Conservation (phyloP, 2,797 vertebrate species). For the Echiichthys vipera region DNA sequence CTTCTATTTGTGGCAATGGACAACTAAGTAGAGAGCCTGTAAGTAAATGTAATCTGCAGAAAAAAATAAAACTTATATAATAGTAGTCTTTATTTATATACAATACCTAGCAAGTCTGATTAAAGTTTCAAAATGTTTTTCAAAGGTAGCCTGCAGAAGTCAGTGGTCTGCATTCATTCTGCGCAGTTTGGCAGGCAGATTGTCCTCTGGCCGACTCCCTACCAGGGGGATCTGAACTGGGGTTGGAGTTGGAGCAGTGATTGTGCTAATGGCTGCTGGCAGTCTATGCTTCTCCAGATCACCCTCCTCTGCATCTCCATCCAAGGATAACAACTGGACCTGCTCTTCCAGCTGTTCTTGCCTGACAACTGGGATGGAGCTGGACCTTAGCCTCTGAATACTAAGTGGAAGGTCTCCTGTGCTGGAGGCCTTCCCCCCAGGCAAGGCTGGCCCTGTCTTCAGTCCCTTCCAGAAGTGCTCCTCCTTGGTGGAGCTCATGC, state of each 20-base stretch:
- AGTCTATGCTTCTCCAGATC: slow-evolving; percentile 78
- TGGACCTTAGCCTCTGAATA: slow-evolving; percentile 82
- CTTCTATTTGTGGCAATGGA: slow-evolving; percentile 64
- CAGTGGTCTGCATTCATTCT: slow-evolving; percentile 85
- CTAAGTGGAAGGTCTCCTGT: slow-evolving; percentile 86
- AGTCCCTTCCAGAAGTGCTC: slow-evolving; percentile 76
- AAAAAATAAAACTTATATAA: slow-evolving; percentile 50
- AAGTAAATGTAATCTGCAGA: slow-evolving; percentile 50
- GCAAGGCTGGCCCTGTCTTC: slow-evolving; percentile 70
- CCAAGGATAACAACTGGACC: slow-evolving; percentile 82
- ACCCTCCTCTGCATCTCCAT: slow-evolving; percentile 68
- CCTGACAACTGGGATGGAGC: slow-evolving; percentile 75
- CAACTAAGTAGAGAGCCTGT: slow-evolving; percentile 56
- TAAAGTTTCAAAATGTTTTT: slow-evolving; percentile 33
- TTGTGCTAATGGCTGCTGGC: slow-evolving; percentile 45
- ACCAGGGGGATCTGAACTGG: slow-evolving; percentile 55
- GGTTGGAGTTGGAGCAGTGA: slow-evolving; percentile 38
- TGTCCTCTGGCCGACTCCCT: slow-evolving; percentile 81
- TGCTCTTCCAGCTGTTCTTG: slow-evolving; percentile 79
- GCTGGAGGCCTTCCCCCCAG: slow-evolving; percentile 84
- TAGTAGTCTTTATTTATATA: slow-evolving; percentile 65
- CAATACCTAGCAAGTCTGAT: slow-evolving; percentile 72
- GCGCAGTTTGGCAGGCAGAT: slow-evolving; percentile 85
- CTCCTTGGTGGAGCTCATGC: slow-evolving; percentile 86
- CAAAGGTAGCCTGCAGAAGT: slow-evolving; percentile 51